Conservation (phyloP, 1,140 invertebrate genomes). For the Leptonema lineaticorne region DNA sequence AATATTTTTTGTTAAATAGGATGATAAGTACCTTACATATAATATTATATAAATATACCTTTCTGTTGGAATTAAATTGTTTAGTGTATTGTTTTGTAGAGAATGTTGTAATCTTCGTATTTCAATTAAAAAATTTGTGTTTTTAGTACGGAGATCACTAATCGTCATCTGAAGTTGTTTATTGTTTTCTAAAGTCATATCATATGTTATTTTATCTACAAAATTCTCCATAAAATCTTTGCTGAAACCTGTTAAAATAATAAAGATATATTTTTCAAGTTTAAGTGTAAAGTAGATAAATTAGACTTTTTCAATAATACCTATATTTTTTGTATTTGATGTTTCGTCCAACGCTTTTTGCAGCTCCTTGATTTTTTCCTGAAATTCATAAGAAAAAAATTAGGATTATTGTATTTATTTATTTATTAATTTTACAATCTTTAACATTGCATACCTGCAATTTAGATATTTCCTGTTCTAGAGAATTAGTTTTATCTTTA, state of each 20-base stretch:
- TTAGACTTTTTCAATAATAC: not conserved
- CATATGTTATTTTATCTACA: slow-evolving; percentile 38
- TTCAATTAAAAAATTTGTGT: slow-evolving; percentile 25
- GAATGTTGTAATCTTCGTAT: slow-evolving; percentile 35
- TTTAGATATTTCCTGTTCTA: not conserved
- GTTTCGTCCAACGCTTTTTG: not conserved
- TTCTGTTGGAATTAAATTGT: slow-evolving; percentile 32
- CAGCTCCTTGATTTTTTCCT: not conserved
- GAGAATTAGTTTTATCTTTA: not conserved
- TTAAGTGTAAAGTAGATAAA: not conserved
- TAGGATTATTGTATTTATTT: not conserved
- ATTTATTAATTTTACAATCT: not conserved
- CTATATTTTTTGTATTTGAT: not conserved
- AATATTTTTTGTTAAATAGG: not conserved
- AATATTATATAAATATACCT: slow-evolving; percentile 3
- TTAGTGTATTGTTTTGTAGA: slow-evolving; percentile 32
- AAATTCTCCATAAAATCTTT: slow-evolving; percentile 11
- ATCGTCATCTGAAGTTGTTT: slow-evolving; percentile 23
- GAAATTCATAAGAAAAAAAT: not conserved
- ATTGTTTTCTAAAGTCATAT: slow-evolving; percentile 29
- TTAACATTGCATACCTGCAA: too few species aligned
- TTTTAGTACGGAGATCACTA: slow-evolving; percentile 24
- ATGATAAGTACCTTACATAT: not conserved
- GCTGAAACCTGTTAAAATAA: not conserved
- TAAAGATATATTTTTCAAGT: not conserved